phyloP scores from a whole-genome alignment of 2,113 vertebrate genomes.

The Clarias gariepinus region DNA sequence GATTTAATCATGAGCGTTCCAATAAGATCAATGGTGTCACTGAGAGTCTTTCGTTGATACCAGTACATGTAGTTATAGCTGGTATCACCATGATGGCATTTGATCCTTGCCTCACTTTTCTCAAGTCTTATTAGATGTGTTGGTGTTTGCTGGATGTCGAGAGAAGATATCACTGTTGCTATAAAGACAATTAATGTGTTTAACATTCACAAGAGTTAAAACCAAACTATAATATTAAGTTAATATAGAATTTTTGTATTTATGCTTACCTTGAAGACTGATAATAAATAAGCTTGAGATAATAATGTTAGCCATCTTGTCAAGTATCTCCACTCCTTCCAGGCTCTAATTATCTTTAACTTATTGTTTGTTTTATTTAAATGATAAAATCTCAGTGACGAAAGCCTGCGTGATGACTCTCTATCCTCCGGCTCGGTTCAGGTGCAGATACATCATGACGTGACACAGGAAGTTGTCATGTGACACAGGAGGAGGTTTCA shows the following conservation, averaged over 20 bases:
- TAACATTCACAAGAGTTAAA: not conserved
- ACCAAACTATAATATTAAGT: not conserved
- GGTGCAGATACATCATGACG: slow-evolving; percentile 20
- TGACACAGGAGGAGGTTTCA: too few species aligned
- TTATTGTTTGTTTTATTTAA: not conserved
- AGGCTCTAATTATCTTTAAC: not conserved
- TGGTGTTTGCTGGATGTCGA: slow-evolving; percentile 39
- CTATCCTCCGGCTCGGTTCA: not conserved
- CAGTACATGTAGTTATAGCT: slow-evolving; percentile 47
- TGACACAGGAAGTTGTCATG: too few species aligned
- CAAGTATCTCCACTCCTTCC: not conserved
- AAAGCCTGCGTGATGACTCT: not conserved
- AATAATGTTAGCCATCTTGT: not conserved
- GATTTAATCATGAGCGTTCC: slow-evolving; percentile 5
- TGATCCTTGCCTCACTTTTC: slow-evolving; percentile 22
- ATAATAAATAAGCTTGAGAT: not conserved
- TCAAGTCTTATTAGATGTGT: slow-evolving; percentile 11
- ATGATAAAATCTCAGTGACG: not conserved
- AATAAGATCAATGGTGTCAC: slow-evolving; percentile 39
- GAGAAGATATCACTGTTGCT: slow-evolving; percentile 28
- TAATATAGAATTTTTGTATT: not conserved
- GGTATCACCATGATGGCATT: slow-evolving; percentile 43
- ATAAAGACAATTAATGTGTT: not conserved
- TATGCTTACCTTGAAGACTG: not conserved
- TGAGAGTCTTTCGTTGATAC: slow-evolving; percentile 46